Percentiles rank a stretch among this genome's conserved stretches.
Conservation (phyloP, 1,140 invertebrate species). For the Drosophila mauritiana region DNA sequence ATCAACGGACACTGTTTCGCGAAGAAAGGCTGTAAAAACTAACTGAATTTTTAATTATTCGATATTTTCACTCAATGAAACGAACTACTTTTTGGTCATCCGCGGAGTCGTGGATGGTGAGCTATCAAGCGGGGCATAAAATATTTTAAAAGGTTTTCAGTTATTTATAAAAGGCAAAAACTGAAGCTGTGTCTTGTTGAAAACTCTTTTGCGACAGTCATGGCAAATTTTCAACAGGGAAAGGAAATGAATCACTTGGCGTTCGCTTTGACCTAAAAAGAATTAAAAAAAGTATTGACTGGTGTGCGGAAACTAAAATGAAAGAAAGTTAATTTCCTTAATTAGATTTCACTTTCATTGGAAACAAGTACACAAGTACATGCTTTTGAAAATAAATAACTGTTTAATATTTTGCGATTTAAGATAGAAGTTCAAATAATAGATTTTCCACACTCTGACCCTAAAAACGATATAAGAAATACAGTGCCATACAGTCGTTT, state of each 20-base stretch:
- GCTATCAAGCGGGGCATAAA: slow-evolving; percentile 35
- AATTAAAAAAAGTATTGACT: not conserved
- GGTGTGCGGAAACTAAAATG: not conserved
- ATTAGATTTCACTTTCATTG: not conserved
- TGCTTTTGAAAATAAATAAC: too few relatives aligned
- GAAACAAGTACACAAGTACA: not conserved
- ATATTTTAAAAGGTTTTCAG: slow-evolving; percentile 53
- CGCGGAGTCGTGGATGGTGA: not conserved
- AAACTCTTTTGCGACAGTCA: slow-evolving; percentile 8
- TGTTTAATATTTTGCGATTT: too few relatives aligned
- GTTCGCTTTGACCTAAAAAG: not conserved
- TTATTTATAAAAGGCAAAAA: slow-evolving; percentile 46
- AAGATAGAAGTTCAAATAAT: too few relatives aligned
- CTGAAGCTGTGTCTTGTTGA: not conserved
- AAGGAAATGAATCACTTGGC: not conserved
- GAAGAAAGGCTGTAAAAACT: slow-evolving; percentile 53
- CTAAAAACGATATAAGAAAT: too few relatives aligned
- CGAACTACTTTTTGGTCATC: slow-evolving; percentile 18
- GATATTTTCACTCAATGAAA: slow-evolving; percentile 56
- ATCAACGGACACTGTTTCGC: slow-evolving; percentile 7
- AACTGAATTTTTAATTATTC: slow-evolving; percentile 80
- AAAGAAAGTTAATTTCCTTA: not conserved
- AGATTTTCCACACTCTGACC: too few relatives aligned
- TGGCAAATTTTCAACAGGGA: not conserved
- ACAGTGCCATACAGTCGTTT: too few relatives aligned